Evolutionary conservation across 2,797 vertebrate species (phyloP), one percentile per base, ranked within the genome.

Genomic region (Pantherophis vulpinus): DNA sequence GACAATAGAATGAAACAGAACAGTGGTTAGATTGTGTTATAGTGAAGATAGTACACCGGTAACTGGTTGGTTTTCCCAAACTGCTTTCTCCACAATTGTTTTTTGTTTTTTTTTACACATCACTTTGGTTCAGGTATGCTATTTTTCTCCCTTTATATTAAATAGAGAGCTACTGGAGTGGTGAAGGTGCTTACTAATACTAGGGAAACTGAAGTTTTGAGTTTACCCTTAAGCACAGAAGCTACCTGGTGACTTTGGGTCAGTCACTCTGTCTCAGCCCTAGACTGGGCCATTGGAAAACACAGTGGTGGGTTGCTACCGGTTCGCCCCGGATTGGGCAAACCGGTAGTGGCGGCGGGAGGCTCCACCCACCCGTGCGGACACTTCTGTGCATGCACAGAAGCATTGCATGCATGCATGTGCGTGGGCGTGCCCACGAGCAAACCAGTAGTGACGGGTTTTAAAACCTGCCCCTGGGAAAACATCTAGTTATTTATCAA

Each of bases 131-230:
- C 47, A 83, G 61, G 32, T 93, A 93, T 90, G 12, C 88, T 54
- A 63, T 94, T 59, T 92, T 93, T 92, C 95, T 11, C 12, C 90
- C 3, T 47, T 70, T 92, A 79, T 92, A 25, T 37, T 93, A 60
- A 60, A 95, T 18, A 93, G 58, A 91, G 91, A 86, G 86, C 94
- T 91, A 95, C 95, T 93, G 88, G 9, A 51, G n/a, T 95, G 88
- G 4, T 42, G 16, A 56, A 87, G 74, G 29, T 87, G 61, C 91
- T 79, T 37, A 37, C 32, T 79, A 42, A 18, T 37, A 79, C 16
- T 37, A 79, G 18, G 70, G 32, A 79, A 32, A 79, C 32, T 42
- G 18, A 20, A 37, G 70, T 37, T 74, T 37, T 74, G 18, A 32
- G 20, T 79, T 37, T 74, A 66, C 7, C 70, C 32, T 37, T 79